Base-by-base conservation (phyloP, 2,113 vertebrate species). In the Corapipo altera region DNA sequence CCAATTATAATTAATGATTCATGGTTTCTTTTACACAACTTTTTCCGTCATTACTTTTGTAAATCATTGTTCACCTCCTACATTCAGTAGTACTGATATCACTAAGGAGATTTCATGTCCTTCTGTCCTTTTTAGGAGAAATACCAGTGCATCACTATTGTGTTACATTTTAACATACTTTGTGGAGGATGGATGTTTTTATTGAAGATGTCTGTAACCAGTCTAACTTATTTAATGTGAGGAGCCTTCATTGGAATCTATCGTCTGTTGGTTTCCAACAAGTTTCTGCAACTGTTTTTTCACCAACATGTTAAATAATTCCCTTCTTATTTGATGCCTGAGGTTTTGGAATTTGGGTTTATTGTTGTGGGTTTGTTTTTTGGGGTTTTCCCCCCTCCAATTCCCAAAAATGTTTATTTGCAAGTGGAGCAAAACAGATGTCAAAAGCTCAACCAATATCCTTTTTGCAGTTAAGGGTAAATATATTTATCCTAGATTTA, bases 41-140 rank as follows among this genome's bases (percentile, higher is more conserved):
- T 97, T 88, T 88, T 6, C 88, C 90, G 85, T 93, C 85, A 35
- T 85, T 91, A 65, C 85, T 85, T 96, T 83, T 0, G 69, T 93
- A 95, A 96, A 89, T 93, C 93, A 88, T 89, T 96, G 79, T 93
- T 97, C 97, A 93, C 93, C 95, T 98, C 95, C 88, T 94, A 61
- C 88, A 71, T 97, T 97, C 79, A 57, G 41, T 93, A 96, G 89
- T 96, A 81, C 94, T 96, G 95, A 94, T 96, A 95, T 95, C 95
- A 93, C 95, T 95, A 87, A 97, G 95, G 96, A 97, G 93, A 95
- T 91, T 97, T 92, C 82, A 67, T 95, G 85, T 96, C 96, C 93
- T 97, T 91, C 89, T 97, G 92, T 91, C 94, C 76, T 96, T 97
- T 97, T 85, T 97, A 97, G 96, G 96, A 96, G 95, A 96, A 96